Percentiles rank a stretch among this genome's conserved stretches.
phyloP scores from a whole-genome alignment of 2,797 vertebrate species.

The Erithacus rubecula region DNA sequence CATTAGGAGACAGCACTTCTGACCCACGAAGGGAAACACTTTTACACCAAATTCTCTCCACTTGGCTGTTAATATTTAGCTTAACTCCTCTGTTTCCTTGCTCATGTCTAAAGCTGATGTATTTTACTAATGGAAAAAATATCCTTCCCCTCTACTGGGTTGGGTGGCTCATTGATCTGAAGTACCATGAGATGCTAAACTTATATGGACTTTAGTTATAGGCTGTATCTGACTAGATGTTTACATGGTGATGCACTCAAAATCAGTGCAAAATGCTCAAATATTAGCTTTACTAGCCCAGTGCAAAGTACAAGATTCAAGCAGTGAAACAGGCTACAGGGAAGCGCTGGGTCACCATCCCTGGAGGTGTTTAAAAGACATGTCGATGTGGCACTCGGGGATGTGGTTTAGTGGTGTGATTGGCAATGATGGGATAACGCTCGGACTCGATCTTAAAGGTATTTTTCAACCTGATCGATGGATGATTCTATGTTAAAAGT shows the following conservation, averaged over 20 bases:
- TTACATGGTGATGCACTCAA: not conserved
- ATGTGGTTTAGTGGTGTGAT: not conserved
- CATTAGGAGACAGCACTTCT: not conserved
- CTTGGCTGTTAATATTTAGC: not conserved
- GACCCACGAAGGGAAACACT: not conserved
- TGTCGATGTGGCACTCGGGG: not conserved
- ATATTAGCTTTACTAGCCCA: not conserved
- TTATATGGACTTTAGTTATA: not conserved
- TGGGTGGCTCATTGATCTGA: not conserved
- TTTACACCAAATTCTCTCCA: not conserved
- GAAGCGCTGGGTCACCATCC: not conserved
- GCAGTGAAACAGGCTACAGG: not conserved
- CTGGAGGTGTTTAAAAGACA: not conserved
- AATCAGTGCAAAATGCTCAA: not conserved
- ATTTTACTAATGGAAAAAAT: not conserved
- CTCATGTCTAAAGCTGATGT: not conserved
- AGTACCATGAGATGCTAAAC: not conserved
- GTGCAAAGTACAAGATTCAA: not conserved
- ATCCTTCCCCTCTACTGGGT: not conserved
- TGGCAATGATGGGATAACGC: not conserved
- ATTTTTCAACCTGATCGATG: not conserved
- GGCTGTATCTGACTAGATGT: not conserved
- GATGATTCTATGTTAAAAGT: fast-evolving
- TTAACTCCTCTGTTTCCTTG: not conserved
- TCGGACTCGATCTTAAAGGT: not conserved